Percentiles rank a stretch among this genome's conserved stretches.
These are phyloP conservation scores for Phylloscopus collybita DNA, from an alignment of 2,797 vertebrate genomes.

Conservation along the genomic window DNA sequence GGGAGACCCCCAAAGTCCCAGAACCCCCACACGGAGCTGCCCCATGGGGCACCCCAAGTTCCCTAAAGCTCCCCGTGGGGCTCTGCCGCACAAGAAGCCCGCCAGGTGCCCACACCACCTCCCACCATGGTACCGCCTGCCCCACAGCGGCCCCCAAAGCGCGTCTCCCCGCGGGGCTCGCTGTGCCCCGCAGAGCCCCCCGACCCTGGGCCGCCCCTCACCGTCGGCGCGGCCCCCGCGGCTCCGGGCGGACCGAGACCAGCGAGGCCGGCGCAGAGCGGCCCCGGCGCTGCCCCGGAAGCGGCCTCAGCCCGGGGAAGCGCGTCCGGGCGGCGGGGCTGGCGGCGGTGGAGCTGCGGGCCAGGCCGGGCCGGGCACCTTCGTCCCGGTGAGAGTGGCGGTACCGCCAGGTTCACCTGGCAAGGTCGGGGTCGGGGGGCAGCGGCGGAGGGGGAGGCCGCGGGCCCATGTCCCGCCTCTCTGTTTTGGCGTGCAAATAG, in stretches of 20 bases:
- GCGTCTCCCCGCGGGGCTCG: background rate
- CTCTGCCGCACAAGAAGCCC: background rate
- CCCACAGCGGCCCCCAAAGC: background rate
- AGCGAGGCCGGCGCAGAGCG: background rate
- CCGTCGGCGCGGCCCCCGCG: background rate
- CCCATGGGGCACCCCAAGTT: background rate
- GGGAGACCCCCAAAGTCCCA: background rate
- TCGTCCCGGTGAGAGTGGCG: background rate
- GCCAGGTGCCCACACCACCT: background rate
- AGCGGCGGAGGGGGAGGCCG: background rate
- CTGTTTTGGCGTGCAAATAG: background rate
- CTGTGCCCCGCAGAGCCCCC: background rate
- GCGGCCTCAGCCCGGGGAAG: background rate
- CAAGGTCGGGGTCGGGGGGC: background rate
- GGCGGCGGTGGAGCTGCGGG: background rate
- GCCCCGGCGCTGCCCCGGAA: background rate
- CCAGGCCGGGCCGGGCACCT: too few relatives aligned
- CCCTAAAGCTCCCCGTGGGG: background rate
- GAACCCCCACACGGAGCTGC: fast-evolving
- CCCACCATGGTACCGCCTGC: background rate
- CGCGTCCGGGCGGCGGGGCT: background rate
- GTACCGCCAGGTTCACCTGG: background rate
- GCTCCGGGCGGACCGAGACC: background rate
- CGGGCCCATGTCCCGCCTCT: too few relatives aligned
- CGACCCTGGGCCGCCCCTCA: background rate